Evolutionary conservation across 2,888 invertebrate species (phyloP).

Genomic region (Gymnosoma rotundatum): DNA sequence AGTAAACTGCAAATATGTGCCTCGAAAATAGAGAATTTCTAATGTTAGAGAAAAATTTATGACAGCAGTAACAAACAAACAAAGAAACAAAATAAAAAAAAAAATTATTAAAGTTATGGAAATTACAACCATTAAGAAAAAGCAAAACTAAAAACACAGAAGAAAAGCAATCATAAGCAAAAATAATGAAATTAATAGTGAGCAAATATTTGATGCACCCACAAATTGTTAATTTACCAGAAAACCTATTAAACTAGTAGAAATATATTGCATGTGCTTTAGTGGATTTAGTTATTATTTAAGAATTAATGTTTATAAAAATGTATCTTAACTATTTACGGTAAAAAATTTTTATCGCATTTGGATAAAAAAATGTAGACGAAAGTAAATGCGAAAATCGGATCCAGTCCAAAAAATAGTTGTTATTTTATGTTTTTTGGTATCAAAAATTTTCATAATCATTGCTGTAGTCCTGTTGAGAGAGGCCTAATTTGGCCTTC

Average conservation of each 20-base stretch:
- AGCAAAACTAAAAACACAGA: not conserved
- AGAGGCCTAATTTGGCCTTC: too few species aligned
- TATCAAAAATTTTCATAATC: too few species aligned
- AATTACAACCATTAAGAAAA: conserved; percentile 23
- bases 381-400: too few species aligned
- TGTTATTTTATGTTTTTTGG: too few species aligned
- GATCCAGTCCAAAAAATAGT: too few species aligned
- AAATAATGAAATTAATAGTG: conserved; percentile 49
- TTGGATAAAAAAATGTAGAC: too few species aligned
- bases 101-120: conserved; percentile 5
- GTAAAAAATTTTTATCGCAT: too few species aligned
- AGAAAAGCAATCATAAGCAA: conserved; percentile 42
- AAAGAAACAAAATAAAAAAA: too few species aligned
- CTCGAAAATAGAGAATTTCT: conserved; percentile 20
- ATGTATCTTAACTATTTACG: too few species aligned
- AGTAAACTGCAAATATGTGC: not conserved
- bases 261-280: not conserved
- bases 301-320: too few species aligned
- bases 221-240: not conserved
- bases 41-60: conserved; percentile 16
- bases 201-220: not conserved
- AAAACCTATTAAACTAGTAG: not conserved
- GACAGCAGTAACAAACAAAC: conserved; percentile 6
- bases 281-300: too few species aligned
- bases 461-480: too few species aligned